Evolutionary conservation across 2,888 invertebrate genomes (phyloP), one percentile per base, ranked within the genome.

Genomic region (Blera fallax): DNA sequence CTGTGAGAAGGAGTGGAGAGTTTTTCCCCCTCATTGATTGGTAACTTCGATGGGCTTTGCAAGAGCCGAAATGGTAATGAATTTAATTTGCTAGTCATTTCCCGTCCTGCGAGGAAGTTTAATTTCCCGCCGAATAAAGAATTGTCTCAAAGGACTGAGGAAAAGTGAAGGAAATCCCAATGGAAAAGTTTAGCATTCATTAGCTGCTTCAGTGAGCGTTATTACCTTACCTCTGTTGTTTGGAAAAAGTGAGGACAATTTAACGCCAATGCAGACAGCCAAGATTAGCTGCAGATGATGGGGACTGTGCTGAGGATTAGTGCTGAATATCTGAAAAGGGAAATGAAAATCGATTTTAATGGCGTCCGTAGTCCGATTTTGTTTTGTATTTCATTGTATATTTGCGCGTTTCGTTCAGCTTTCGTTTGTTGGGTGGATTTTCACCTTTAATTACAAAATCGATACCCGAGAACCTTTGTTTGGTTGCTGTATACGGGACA

Each of bases 361-460:
- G 45, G 43, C 67, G 48, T 29, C 37, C 76, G 27, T 6, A n/a
- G 40, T 40, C 32, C 40, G 40, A 6, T 40, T 40, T 14, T 40
- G 7, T 40, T 40, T 40, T 14, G 11, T 43, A 16, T 43, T 62
- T 21, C 24, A 40, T 24, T 40, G 16, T 32, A 10, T 18, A 14
- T 45, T 70, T 56, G 24, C 27, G 48, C 14, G 16, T 48, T 37
- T 24, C n/a, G 16, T 45, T 32, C 0, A n/a, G 6, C n/a, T 40
- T 37, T 29, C 10, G 14, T 52, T 27, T 18, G 40, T 29, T 52
- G 27, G 54, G 43, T 65, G 56, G 64, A 45, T 60, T 67, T 18
- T 67, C 29, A 27, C 48, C 60, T 77, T 60, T 77, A 77, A 77
- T 69, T 77, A 77, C 7, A 77, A 77, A 69, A 77, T 77, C 77